phyloP scores from a whole-genome alignment of 1,140 invertebrate genomes.

The Mercenaria mercenaria region DNA sequence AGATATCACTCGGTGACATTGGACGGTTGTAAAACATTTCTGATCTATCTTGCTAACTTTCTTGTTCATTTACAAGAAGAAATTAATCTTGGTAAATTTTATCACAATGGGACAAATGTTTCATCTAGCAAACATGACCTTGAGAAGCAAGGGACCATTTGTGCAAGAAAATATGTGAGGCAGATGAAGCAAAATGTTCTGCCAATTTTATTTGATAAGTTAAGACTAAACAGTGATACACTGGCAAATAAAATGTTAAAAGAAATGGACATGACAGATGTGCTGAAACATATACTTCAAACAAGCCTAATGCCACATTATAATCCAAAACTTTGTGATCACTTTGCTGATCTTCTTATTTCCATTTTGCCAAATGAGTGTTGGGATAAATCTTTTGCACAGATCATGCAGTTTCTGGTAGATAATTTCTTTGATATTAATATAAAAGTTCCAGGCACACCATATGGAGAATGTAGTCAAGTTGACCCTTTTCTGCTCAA shows the following conservation, averaged over 20 bases:
- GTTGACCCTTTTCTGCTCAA: background rate
- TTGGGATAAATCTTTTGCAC: too few relatives aligned
- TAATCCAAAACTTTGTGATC: background rate
- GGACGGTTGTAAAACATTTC: constrained; percentile 76
- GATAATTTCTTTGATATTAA: constrained; percentile 5
- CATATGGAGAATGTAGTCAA: constrained; percentile 8
- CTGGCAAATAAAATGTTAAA: background rate
- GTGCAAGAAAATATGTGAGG: background rate
- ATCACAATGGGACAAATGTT: background rate
- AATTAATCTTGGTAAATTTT: constrained; percentile 9
- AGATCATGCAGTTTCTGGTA: background rate
- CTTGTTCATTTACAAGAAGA: constrained; percentile 56
- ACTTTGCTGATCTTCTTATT: constrained; percentile 14
- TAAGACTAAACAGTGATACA: background rate
- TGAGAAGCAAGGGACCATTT: background rate
- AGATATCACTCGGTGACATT: constrained; percentile 9
- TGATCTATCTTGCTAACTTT: constrained; percentile 72
- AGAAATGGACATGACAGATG: background rate
- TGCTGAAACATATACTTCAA: background rate
- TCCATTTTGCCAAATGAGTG: background rate
- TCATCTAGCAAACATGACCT: background rate
- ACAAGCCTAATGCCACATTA: constrained; percentile 39
- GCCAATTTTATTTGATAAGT: background rate
- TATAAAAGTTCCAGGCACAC: constrained; percentile 39
- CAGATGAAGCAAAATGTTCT: background rate